Conservation (phyloP, 2,888 invertebrate species). For the Catocala sponsa region DNA sequence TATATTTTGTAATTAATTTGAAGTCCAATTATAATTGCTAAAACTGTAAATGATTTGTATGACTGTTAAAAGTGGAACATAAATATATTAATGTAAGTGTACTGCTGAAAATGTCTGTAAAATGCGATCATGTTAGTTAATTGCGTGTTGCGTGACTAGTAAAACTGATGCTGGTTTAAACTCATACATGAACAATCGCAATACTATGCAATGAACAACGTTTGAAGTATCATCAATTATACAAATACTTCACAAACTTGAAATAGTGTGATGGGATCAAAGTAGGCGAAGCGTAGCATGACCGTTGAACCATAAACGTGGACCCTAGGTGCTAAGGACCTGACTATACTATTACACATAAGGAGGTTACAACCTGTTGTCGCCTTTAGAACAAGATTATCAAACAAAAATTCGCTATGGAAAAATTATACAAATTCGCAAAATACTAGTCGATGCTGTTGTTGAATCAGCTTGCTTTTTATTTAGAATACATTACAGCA, state of each 20-base stretch:
- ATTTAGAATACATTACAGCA: conserved; percentile 26
- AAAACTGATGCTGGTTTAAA: conserved; percentile 4
- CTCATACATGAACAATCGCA: neutral
- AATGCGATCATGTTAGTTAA: neutral
- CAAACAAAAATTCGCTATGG: too few relatives aligned
- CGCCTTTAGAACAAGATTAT: too few relatives aligned
- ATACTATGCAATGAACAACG: conserved; percentile 3
- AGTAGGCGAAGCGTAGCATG: conserved; percentile 41
- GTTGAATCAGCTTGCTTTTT: conserved; percentile 28
- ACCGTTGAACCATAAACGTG: conserved; percentile 43
- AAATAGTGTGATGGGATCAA: conserved; percentile 36
- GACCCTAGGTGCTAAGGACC: conserved; percentile 34
- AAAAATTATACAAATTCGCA: conserved; percentile 10
- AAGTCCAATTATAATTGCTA: too few relatives aligned
- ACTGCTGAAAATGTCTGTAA: neutral
- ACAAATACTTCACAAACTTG: conserved; percentile 15
- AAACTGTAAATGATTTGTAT: too few relatives aligned
- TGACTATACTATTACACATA: conserved; percentile 15
- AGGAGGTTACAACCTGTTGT: conserved; percentile 12
- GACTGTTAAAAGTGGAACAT: neutral
- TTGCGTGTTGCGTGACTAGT: conserved; percentile 5
- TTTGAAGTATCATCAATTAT: neutral
- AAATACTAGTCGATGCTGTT: conserved; percentile 12
- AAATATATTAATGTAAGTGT: neutral
- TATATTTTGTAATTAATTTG: neutral